A percentile compares a stretch with the other conserved stretches of the same genome.
Conservation (phyloP, 2,888 invertebrate genomes). For the Microchrysa polita region DNA sequence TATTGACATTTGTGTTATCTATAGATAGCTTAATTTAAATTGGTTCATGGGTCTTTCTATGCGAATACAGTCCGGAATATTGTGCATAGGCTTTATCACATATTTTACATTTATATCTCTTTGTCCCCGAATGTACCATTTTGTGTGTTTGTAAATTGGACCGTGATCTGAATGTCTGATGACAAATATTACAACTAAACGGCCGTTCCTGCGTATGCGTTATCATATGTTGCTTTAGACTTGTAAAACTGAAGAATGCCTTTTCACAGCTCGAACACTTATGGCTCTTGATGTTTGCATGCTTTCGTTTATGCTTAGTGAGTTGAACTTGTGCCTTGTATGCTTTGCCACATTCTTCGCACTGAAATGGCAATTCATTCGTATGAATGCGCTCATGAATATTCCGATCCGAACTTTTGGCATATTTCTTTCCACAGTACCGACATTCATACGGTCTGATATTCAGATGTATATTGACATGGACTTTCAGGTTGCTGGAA, state of each 20-base stretch:
- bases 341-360: conserved; percentile 50
- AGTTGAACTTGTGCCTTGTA: conserved; percentile 48
- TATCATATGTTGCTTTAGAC: conserved; percentile 57
- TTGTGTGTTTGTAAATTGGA: conserved; percentile 59
- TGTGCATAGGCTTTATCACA: conserved; percentile 59
- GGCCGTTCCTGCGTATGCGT: conserved; percentile 58
- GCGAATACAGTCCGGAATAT: conserved; percentile 60
- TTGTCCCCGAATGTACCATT: conserved; percentile 56
- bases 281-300: conserved; percentile 59
- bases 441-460: conserved; percentile 47
- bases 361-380: conserved; percentile 51
- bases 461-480: conserved; percentile 49
- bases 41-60: conserved; percentile 60
- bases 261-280: conserved; percentile 56
- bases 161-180: conserved; percentile 57
- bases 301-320: conserved; percentile 51
- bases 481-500: conserved; percentile 49
- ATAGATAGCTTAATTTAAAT: too few species aligned
- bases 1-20: too few species aligned
- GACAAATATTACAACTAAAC: conserved; percentile 53
- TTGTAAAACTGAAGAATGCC: conserved; percentile 56
- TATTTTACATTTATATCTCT: conserved; percentile 59
- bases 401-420: conserved; percentile 48
- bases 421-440: conserved; percentile 50
- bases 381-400: conserved; percentile 50